Percentiles rank a stretch among this genome's conserved stretches.
phyloP scores from a whole-genome alignment of 2,797 vertebrate species.

The Momotus momota region DNA sequence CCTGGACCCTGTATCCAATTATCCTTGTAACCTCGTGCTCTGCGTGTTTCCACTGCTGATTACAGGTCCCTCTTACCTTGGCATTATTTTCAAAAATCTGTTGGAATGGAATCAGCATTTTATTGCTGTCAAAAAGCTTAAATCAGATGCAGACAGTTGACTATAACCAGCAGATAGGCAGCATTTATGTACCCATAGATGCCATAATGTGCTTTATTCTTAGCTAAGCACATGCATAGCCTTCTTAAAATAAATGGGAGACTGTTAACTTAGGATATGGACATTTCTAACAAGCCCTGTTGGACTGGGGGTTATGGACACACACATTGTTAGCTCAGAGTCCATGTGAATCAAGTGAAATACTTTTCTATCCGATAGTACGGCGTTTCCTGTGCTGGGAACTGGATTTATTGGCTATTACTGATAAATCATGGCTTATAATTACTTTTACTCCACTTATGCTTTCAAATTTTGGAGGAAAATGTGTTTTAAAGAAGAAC shows the following conservation, averaged over 20 bases:
- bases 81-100: neutral
- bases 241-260: neutral
- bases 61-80: neutral
- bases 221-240: neutral
- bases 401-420: neutral
- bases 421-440: neutral
- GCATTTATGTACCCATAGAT: neutral
- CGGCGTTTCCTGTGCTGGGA: neutral
- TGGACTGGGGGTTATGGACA: neutral
- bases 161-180: neutral
- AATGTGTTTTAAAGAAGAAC: neutral
- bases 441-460: neutral
- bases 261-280: neutral
- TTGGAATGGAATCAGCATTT: neutral
- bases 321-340: neutral
- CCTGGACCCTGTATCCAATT: neutral
- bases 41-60: neutral
- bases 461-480: neutral
- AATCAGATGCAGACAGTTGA: neutral
- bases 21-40: neutral
- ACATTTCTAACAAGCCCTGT: neutral
- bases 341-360: neutral
- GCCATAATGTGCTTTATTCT: neutral
- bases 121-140: neutral
- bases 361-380: neutral